Conservation (phyloP, 1,140 invertebrate species). For the Wiebesia pumilae region DNA sequence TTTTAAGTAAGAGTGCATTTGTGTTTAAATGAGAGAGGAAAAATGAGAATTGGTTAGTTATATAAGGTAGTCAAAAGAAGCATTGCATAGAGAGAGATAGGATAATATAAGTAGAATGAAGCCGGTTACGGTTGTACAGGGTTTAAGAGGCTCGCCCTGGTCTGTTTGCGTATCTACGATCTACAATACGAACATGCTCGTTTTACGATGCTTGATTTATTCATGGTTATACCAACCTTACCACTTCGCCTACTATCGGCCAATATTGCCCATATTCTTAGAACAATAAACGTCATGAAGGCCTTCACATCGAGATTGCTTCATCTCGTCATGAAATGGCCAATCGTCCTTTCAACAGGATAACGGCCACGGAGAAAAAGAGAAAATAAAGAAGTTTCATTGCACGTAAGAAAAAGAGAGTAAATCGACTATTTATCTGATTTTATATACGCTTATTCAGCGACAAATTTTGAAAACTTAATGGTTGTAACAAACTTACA, state of each 20-base stretch:
- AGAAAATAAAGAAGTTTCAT: background rate
- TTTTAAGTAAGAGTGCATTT: no score
- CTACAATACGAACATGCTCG: conserved; percentile 47
- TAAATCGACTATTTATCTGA: background rate
- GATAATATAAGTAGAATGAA: conserved; percentile 32
- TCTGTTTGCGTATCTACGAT: background rate
- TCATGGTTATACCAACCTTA: conserved; percentile 44
- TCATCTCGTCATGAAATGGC: conserved; percentile 27
- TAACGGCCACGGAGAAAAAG: background rate
- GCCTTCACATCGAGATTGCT: conserved; percentile 48
- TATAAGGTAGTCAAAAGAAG: background rate
- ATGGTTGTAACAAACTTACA: conserved; percentile 16
- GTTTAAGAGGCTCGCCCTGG: background rate
- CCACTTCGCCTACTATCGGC: conserved; percentile 18
- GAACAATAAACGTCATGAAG: conserved; percentile 54
- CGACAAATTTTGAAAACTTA: background rate
- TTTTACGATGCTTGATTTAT: conserved; percentile 57
- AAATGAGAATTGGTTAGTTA: background rate
- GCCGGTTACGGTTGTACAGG: conserved; percentile 14
- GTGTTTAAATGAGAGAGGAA: no score
- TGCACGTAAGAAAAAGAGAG: background rate
- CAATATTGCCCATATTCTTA: conserved; percentile 54
- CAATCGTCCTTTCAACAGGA: background rate
- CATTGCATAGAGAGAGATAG: background rate
- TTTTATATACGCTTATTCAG: background rate